A percentile compares a stretch with the other conserved stretches of the same genome.
Conservation (phyloP, 2,888 invertebrate species). For the Dascillus cervinus region DNA sequence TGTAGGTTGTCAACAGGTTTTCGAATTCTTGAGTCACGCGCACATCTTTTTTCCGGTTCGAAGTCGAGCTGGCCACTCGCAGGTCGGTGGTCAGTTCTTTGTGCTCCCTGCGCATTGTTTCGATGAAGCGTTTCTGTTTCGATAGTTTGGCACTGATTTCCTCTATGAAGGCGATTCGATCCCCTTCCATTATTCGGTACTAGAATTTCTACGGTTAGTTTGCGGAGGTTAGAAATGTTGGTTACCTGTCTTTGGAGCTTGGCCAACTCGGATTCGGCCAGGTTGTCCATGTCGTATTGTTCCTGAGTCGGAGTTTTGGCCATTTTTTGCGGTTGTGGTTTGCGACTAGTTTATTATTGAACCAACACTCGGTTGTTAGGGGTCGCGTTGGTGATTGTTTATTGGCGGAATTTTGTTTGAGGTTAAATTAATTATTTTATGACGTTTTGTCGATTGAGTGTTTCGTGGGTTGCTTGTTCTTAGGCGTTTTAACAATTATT, state of each 20-base stretch:
- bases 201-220: too few relatives aligned
- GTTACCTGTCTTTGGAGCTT: conserved; percentile 68
- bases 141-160: conserved; percentile 59
- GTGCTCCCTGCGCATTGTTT: conserved; percentile 53
- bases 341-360: too few relatives aligned
- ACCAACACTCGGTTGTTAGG: too few relatives aligned
- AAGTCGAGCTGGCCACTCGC: conserved; percentile 51
- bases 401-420: too few relatives aligned
- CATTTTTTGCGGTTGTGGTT: too few relatives aligned
- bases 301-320: too few relatives aligned
- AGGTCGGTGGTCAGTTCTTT: conserved; percentile 56
- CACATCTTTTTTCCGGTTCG: conserved; percentile 49
- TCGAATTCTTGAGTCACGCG: conserved; percentile 48
- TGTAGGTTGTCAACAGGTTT: too few relatives aligned
- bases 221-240: conserved; percentile 1
- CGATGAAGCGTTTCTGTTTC: conserved; percentile 56
- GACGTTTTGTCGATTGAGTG: too few relatives aligned
- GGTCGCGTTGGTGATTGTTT: too few relatives aligned
- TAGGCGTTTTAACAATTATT: too few relatives aligned
- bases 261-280: conserved; percentile 70
- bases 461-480: conserved; percentile 6
- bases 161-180: conserved; percentile 61
- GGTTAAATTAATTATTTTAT: too few relatives aligned
- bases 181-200: conserved; percentile 77
- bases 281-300: conserved; percentile 66